These are phyloP conservation scores for pig (Sus scrofa) DNA, from an alignment of 2,113 vertebrate genomes.

Conservation along the genomic window DNA sequence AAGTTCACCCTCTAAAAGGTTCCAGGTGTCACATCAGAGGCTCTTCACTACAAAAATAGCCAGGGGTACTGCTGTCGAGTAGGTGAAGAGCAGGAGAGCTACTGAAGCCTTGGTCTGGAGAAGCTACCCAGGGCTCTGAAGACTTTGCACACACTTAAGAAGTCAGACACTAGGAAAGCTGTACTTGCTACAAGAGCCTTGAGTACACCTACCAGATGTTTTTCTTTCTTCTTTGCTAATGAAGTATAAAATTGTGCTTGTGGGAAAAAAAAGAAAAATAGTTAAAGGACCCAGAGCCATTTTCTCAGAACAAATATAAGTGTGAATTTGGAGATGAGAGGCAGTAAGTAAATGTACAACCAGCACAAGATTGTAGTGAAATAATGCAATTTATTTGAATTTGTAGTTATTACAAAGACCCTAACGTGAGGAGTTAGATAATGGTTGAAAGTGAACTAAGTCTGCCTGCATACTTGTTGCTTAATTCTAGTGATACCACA, in stretches of 20 bases:
- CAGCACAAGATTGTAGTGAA: neutral
- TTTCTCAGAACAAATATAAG: neutral
- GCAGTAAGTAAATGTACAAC: neutral
- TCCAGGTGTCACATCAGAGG: neutral
- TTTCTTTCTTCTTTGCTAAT: neutral
- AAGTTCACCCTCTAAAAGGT: neutral
- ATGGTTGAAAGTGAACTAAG: neutral
- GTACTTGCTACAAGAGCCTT: accelerated
- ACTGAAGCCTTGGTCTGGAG: neutral
- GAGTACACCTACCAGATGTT: neutral
- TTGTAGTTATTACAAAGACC: neutral
- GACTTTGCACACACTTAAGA: accelerated
- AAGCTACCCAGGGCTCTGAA: no score
- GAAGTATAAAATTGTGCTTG: neutral
- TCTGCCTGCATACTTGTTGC: neutral
- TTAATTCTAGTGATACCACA: neutral
- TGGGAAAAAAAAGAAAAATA: neutral
- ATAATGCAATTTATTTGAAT: neutral
- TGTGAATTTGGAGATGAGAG: neutral
- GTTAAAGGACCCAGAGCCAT: neutral
- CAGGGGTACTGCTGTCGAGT: accelerated
- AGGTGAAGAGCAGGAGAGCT: neutral
- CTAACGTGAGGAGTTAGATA: neutral
- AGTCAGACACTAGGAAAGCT: neutral
- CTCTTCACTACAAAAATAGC: neutral